Percentiles rank a stretch among this genome's conserved stretches.
Conservation (phyloP, 2,888 invertebrate species). For the Auanema sp. region DNA sequence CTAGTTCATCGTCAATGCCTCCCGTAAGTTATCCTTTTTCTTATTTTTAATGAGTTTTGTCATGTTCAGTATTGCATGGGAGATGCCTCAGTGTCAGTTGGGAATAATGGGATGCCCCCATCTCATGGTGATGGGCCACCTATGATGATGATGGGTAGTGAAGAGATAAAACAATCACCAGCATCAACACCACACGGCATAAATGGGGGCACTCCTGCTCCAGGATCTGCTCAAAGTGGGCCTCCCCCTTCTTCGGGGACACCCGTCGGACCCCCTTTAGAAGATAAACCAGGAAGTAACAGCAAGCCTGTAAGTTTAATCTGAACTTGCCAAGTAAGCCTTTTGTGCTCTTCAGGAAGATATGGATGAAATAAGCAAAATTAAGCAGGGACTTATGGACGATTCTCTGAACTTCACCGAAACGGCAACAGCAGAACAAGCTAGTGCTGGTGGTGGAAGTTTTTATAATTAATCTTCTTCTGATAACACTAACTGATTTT, state of each 20-base stretch:
- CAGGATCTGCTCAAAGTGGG: conserved; percentile 37
- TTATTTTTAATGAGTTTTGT: neutral
- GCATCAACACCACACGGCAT: conserved; percentile 36
- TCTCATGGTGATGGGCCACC: neutral
- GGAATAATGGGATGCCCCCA: conserved; percentile 15
- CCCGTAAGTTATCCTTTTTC: neutral
- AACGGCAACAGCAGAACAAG: neutral
- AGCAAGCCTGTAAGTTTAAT: conserved; percentile 17
- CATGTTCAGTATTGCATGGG: conserved; percentile 39
- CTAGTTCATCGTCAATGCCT: conserved; percentile 28
- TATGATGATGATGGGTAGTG: conserved; percentile 25
- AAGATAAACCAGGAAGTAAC: conserved; percentile 19
- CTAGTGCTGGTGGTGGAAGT: neutral
- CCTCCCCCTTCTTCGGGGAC: conserved; percentile 15
- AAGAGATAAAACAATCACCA: conserved; percentile 41
- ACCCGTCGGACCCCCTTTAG: conserved; percentile 16
- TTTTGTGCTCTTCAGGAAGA: conserved; percentile 31
- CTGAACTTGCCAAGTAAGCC: neutral
- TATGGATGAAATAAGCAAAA: conserved; percentile 87
- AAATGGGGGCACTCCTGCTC: conserved; percentile 33
- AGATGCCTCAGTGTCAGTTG: conserved; percentile 29
- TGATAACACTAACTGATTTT: too few relatives aligned
- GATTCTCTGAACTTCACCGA: conserved; percentile 71
- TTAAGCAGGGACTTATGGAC: conserved; percentile 99
- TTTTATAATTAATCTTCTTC: too few relatives aligned